Conservation (phyloP, 2,797 vertebrate genomes). For the Brachyrhaphis roseni region DNA sequence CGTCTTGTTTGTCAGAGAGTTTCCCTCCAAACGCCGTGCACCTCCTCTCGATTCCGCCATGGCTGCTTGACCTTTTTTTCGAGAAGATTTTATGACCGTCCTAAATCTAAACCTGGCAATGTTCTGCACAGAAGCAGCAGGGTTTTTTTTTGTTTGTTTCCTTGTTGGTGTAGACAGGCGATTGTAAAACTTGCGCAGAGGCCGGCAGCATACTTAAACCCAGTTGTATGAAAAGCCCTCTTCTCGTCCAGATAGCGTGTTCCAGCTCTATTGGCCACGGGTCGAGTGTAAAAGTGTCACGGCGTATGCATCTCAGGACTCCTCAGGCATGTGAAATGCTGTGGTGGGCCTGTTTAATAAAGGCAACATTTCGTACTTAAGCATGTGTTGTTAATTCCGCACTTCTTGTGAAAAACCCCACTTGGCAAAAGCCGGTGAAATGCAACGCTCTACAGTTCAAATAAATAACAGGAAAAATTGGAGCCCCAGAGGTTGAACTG, state of each 20-base stretch:
- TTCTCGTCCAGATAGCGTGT: conserved; percentile 30
- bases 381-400: conserved; percentile 71
- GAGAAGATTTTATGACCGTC: conserved; percentile 69
- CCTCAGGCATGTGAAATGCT: conserved; percentile 52
- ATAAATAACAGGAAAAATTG: conserved; percentile 69
- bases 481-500: conserved; percentile 46
- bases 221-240: conserved; percentile 48
- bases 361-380: conserved; percentile 65
- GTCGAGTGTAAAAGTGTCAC: conserved; percentile 57
- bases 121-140: conserved; percentile 61
- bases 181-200: conserved; percentile 38
- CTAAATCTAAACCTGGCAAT: conserved; percentile 78
- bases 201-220: conserved; percentile 38
- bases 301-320: conserved; percentile 47
- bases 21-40: conserved; percentile 37
- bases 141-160: conserved; percentile 3
- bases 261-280: conserved; percentile 39
- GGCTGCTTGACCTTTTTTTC: conserved; percentile 72
- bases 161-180: conserved; percentile 1
- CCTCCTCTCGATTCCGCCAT: conserved; percentile 49
- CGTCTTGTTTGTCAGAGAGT: conserved; percentile 58
- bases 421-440: conserved; percentile 70
- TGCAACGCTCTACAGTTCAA: conserved; percentile 68
- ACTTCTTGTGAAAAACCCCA: conserved; percentile 56
- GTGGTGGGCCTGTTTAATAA: conserved; percentile 65